Evolutionary conservation across 1,140 invertebrate species (phyloP), one percentile per base, ranked within the genome.

Genomic region (Stegodyphus dumicola): DNA sequence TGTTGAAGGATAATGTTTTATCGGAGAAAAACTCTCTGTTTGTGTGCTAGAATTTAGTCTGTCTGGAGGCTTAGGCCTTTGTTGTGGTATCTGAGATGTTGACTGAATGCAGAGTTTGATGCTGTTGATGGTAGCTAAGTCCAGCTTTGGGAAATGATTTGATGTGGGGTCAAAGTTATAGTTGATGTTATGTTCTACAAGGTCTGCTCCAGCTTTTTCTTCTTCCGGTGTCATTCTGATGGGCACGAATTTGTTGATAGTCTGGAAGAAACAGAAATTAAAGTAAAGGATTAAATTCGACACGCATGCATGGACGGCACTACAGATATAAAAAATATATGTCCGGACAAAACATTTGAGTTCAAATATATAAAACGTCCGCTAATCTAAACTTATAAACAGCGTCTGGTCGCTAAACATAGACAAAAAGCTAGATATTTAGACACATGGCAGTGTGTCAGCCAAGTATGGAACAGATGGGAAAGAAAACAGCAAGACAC

Each of bases 201-300:
- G 92, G 92, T 97, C 96, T 13, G 96, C 96, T 5, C 96, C 96
- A 1, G 97, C 89, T 18, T 97, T 91, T 90, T 98, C 96, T 77
- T 96, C 95, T 86, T 95, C 93, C 2, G 94, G 93, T 77, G 93
- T 93, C 95, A 97, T 96, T 53, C 96, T 92, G 74, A 98, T 95
- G 7, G 94, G 94, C 88, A 96, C 92, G 6, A 96, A 91, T 89
- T 93, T 94, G 89, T 97, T 93, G 10, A 97, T 94, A 48, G 93
- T 75, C 93, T 93, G 85, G 54, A 85, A 52, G 5, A 77, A 73
- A 70, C 13, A 83, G 33, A 33, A 33, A 33, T 33, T 33, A 33
- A 33, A 33, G 33, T 33, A 33, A 33, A 3, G 33, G 33, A 33
- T 33, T 33, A 33, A 33, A 33, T 33, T 33, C 33, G 33, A 33